Base-by-base conservation (phyloP, 2,113 vertebrate genomes). In the Burhinus oedicnemus region DNA sequence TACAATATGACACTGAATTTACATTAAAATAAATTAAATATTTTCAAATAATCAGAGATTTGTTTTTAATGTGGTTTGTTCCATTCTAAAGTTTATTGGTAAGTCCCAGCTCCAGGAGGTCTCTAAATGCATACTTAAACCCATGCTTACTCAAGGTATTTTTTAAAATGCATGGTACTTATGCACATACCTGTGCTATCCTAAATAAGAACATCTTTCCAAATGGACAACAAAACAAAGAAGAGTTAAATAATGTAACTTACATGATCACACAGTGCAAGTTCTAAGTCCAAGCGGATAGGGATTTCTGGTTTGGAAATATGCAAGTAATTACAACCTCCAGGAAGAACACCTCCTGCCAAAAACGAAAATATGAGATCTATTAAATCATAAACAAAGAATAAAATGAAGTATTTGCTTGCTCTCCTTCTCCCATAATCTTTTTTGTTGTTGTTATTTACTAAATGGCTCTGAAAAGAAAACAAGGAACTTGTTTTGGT, bases 271-370 rank as follows among this genome's bases (percentile, higher is more conserved):
- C 90, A 58, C 6, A 75, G 54, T 32, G 91, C 55, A 82, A 87
- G 97, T 61, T 98, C 93, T 61, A 92, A 76, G 18, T 97, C 91
- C 95, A 97, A 83, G 68, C n/a, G 65, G 40, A 21, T 15, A 29
- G 96, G 89, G 17, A 98, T 68, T 45, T 96, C 94, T 11, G 99
- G 99, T 96, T 98, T 99, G 83, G 97, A 94, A 51, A 99, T 42
- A 34, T 99, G 98, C 81, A 99, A 97, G 88, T 99, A 99, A 96
- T 99, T 83, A 58, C 98, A 98, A 61, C 98, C 98, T 83, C 99
- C 99, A 49, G 99, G 99, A 90, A 99, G 98, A 85, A 97, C 94
- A 70, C 98, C 99, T 92, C 98, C 99, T 99, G 95, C 83, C 60
- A 85, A 3, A 82, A 84, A 83, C 15, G 49, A 74, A 60, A 90